A percentile compares a stretch with the other conserved stretches of the same genome.
These are phyloP conservation scores for Pelvicachromis taeniatus DNA, from an alignment of 2,113 vertebrate species.

Conservation along the genomic window DNA sequence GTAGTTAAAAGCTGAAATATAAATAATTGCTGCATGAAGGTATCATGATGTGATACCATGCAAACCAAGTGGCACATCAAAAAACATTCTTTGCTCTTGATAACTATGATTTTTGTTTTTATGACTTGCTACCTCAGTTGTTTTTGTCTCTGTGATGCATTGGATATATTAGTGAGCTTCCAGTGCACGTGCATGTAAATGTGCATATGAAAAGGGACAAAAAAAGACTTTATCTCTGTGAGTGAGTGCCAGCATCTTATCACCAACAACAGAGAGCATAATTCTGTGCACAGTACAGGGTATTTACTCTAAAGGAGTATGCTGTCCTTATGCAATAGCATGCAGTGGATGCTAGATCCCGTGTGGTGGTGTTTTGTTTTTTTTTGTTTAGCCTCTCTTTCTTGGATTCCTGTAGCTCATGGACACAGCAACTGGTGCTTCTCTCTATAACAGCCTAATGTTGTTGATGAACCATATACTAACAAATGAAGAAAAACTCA, in stretches of 20 bases:
- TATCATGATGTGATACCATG: background rate
- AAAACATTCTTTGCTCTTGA: background rate
- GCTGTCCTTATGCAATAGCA: background rate
- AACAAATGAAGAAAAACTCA: background rate
- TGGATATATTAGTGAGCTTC: background rate
- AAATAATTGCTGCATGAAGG: background rate
- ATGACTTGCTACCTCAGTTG: background rate
- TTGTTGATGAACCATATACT: background rate
- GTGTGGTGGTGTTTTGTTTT: background rate
- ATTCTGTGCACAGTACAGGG: background rate
- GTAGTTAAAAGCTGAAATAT: background rate
- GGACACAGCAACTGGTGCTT: background rate
- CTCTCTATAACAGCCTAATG: background rate
- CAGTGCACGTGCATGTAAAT: background rate
- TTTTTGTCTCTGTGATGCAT: background rate
- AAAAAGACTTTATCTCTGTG: background rate
- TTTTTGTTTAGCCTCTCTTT: background rate
- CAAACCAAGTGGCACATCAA: background rate
- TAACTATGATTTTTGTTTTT: conserved; percentile 5
- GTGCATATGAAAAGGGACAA: conserved; percentile 8
- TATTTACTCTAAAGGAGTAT: background rate
- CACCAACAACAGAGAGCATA: background rate
- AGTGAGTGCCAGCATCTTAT: background rate
- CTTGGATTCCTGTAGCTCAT: background rate
- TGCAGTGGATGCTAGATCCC: background rate